Evolutionary conservation across 2,113 vertebrate genomes (phyloP).

Genomic region (Prunella himalayana): DNA sequence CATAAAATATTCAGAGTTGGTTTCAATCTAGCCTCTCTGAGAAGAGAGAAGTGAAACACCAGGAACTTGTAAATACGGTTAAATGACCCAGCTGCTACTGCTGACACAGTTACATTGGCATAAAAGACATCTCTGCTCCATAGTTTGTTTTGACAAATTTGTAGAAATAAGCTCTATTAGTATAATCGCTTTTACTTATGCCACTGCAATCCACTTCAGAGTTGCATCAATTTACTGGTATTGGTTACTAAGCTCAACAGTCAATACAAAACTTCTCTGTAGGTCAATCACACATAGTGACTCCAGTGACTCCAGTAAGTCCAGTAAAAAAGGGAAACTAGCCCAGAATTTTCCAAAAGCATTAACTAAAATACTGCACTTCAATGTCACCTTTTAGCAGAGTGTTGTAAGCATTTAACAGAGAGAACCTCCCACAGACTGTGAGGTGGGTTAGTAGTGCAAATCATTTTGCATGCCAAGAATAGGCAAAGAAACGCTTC

Average conservation of each 20-base stretch:
- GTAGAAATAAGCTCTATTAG: constrained; percentile 16
- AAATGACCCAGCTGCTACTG: constrained; percentile 16
- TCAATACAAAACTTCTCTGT: not conserved
- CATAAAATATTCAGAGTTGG: not conserved
- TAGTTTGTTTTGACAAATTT: constrained; percentile 6
- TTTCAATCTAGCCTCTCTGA: not conserved
- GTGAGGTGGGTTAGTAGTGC: not conserved
- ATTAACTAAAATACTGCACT: not conserved
- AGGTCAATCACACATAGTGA: not conserved
- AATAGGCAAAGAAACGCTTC: not conserved
- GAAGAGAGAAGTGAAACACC: not conserved
- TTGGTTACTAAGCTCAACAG: not conserved
- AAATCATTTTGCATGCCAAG: not conserved
- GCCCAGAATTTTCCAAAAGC: not conserved
- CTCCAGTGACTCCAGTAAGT: not conserved
- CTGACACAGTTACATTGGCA: not conserved
- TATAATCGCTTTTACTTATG: not conserved
- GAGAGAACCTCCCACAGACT: not conserved
- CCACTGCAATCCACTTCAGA: not conserved
- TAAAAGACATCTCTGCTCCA: not conserved
- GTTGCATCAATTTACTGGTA: not conserved
- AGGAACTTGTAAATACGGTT: not conserved
- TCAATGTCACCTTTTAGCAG: not conserved
- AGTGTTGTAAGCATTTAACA: not conserved
- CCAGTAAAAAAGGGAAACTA: not conserved